Evolutionary conservation across 2,113 vertebrate species (phyloP).

Genomic region (Hystrix brachyura): DNA sequence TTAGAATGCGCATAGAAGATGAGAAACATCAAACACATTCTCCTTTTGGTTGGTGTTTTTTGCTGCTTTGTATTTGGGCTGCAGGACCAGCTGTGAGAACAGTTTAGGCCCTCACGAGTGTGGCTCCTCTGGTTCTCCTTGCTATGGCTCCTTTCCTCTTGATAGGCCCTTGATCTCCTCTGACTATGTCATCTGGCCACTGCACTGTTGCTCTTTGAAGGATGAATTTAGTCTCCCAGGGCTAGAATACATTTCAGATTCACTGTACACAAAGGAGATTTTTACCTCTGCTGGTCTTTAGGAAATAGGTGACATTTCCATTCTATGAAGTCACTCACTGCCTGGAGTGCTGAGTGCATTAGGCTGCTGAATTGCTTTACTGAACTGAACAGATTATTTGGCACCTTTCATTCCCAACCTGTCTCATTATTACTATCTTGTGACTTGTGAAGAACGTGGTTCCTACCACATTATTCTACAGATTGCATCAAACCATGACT

Average conservation of each 20-base stretch:
- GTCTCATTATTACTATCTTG: neutral
- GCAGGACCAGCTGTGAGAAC: neutral
- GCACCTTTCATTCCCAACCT: neutral
- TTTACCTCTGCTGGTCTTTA: neutral
- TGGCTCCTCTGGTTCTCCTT: neutral
- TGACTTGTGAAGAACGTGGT: slow-evolving; percentile 16
- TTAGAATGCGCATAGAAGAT: neutral
- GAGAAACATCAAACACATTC: neutral
- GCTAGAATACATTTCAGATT: neutral
- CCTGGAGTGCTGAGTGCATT: neutral
- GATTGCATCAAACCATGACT: slow-evolving; percentile 43
- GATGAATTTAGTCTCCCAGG: neutral
- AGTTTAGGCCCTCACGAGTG: neutral
- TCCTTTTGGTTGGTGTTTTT: neutral
- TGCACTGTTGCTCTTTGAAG: neutral
- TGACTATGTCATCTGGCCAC: neutral
- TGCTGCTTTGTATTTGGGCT: neutral
- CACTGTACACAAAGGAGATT: neutral
- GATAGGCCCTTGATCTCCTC: neutral
- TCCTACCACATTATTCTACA: slow-evolving; percentile 54
- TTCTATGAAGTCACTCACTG: neutral
- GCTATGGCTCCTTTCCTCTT: neutral
- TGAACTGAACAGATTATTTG: slow-evolving; percentile 27
- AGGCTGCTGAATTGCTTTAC: slow-evolving; percentile 1
- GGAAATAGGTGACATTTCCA: neutral